Conservation (phyloP, 2,113 vertebrate genomes). For the Tinamus guttatus region DNA sequence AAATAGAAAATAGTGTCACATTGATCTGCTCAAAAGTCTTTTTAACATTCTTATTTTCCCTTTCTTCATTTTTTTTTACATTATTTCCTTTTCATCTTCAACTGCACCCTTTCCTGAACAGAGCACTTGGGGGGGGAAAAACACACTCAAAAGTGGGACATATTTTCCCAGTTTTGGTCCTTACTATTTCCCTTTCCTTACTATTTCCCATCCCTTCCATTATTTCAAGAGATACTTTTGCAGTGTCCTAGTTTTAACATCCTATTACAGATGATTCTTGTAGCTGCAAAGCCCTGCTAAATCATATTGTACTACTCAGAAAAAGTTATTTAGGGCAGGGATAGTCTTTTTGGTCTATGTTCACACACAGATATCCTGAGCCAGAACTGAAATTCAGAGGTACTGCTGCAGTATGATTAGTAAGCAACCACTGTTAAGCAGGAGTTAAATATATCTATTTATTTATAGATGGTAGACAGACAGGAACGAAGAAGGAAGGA, state of each 20-base stretch:
- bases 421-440: background rate
- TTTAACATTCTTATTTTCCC: background rate
- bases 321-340: constrained; percentile 55
- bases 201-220: background rate
- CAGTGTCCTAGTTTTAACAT: constrained; percentile 61
- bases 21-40: background rate
- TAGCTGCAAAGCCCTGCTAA: constrained; percentile 42
- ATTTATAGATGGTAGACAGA: too few relatives aligned
- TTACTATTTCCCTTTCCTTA: background rate
- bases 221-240: constrained; percentile 28
- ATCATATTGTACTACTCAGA: background rate
- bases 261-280: constrained; percentile 31
- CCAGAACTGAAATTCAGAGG: background rate
- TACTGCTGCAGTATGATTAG: background rate
- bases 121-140: background rate
- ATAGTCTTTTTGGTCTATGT: background rate
- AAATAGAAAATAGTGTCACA: background rate
- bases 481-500: background rate
- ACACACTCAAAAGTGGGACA: constrained; percentile 16
- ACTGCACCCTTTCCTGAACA: background rate
- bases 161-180: constrained; percentile 16
- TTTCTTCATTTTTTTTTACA: background rate
- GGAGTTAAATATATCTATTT: background rate
- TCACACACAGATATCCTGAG: background rate
- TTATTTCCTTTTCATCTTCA: background rate